Base-by-base conservation (phyloP, 2,113 vertebrate genomes). In the Nesogale talazaci region DNA sequence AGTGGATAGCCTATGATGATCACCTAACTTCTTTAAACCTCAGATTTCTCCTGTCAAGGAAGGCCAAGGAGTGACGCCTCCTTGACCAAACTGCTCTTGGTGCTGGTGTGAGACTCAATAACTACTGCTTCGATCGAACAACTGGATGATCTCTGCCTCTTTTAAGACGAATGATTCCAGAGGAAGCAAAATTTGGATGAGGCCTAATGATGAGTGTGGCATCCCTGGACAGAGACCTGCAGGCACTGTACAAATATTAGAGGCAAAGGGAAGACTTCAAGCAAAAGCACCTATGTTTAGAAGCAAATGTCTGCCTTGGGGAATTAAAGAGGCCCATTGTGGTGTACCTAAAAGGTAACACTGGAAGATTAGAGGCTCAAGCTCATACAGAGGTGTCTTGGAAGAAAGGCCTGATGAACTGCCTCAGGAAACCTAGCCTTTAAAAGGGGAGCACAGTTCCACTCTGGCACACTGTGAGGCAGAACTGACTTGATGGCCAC, bases 261-360 rank as follows among this genome's bases (percentile, higher is more conserved):
- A 83, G 23, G 23, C 52, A 87, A 84, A 85, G 91, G 83, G 52
- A 69, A 23, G n/a, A 67, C 72, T 77, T 61, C n/a, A 78, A 12
- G 25, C 20, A 34, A 63, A 56, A 61, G 3, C 42, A 65, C 22
- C 78, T 56, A 40, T 36, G 25, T 23, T 9, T 76, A 23, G 19
- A 92, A 82, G 80, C 9, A 3, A 86, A 76, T 29, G 11, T 75
- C 56, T 42, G 67, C 11, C 27, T 56, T 42, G 38, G 25, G 29
- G 36, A 84, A 65, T 25, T 46, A 75, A 29, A 40, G 61, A 34
- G 63, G 81, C 15, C 23, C 22, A 15, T 1, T 11, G 31, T 77
- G 12, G 10, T 36, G 34, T n/a, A 20, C 4, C 19, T 20, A 36
- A 72, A 2, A 6, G 15, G 8, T 72, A 34, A 72, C 19, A 70